Evolutionary conservation across 2,888 invertebrate species (phyloP).

Genomic region (Eupithecia centaureata): DNA sequence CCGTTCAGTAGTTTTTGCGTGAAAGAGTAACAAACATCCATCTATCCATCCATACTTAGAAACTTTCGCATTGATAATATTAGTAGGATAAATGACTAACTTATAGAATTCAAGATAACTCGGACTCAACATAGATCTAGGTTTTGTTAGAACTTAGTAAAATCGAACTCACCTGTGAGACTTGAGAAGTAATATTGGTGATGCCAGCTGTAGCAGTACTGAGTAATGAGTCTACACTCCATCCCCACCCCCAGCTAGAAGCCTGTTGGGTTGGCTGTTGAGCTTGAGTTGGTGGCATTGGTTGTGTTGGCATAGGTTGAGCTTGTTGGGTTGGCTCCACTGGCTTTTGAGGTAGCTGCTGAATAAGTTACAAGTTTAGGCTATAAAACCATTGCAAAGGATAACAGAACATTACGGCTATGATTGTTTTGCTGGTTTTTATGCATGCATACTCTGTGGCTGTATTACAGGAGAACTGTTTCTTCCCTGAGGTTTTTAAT

Average conservation of each 20-base stretch:
- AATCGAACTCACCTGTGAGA: slow-evolving; percentile 82
- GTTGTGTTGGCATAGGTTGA: slow-evolving; percentile 49
- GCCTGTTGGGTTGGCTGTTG: background rate
- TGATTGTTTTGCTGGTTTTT: background rate
- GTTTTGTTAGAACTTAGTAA: too few relatives aligned
- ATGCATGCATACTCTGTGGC: too few relatives aligned
- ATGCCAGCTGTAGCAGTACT: slow-evolving; percentile 90
- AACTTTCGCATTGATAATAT: too few relatives aligned
- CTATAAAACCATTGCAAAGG: background rate
- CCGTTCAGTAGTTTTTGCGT: too few relatives aligned
- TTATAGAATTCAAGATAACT: too few relatives aligned
- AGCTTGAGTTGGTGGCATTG: slow-evolving; percentile 48
- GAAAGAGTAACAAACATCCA: too few relatives aligned
- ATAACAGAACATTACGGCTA: background rate
- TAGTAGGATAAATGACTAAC: too few relatives aligned
- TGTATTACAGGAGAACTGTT: too few relatives aligned
- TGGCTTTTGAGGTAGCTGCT: slow-evolving; percentile 29
- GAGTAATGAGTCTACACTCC: slow-evolving; percentile 88
- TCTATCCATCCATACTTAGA: too few relatives aligned
- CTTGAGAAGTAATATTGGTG: slow-evolving; percentile 90
- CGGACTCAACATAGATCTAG: too few relatives aligned
- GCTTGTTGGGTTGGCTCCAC: slow-evolving; percentile 38
- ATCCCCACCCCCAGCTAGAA: slow-evolving; percentile 88
- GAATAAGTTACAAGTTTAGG: background rate
- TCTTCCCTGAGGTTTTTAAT: too few relatives aligned